phyloP scores from a whole-genome alignment of 2,888 invertebrate genomes.

The Lasioglossum leucozonium region DNA sequence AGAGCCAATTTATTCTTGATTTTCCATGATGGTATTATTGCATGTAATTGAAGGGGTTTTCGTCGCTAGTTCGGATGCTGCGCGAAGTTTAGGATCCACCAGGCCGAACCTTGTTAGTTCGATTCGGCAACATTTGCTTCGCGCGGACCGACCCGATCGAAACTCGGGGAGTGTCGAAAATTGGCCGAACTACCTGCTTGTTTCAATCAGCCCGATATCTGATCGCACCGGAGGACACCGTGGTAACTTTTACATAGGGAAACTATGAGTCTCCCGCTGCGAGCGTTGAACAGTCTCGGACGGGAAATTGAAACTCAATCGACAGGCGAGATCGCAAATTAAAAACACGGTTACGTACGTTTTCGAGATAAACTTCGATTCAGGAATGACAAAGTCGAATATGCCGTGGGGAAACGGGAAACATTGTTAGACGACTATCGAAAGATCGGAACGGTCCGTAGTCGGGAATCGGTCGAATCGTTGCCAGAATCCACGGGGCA shows the following conservation, averaged over 20 bases:
- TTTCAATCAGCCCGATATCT: background rate
- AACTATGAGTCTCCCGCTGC: background rate
- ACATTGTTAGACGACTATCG: background rate
- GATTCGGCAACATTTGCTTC: background rate
- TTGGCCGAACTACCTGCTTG: conserved; percentile 1
- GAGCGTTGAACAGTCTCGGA: background rate
- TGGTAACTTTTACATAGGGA: background rate
- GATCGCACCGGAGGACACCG: background rate
- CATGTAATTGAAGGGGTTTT: background rate
- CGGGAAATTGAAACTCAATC: background rate
- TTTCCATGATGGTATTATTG: background rate
- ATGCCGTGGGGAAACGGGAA: background rate
- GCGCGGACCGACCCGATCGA: background rate
- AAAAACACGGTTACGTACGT: background rate
- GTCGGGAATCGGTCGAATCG: background rate
- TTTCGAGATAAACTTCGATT: background rate
- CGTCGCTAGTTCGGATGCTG: background rate
- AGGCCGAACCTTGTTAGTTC: background rate
- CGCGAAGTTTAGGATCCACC: background rate
- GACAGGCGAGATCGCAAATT: background rate
- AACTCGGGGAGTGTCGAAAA: background rate
- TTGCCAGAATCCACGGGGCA: background rate
- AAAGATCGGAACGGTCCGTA: conserved; percentile 1
- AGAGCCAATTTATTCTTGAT: no score
- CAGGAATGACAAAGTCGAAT: background rate